phyloP scores from a whole-genome alignment of 2,888 invertebrate species.

The Chalcosyrphus nemorum region DNA sequence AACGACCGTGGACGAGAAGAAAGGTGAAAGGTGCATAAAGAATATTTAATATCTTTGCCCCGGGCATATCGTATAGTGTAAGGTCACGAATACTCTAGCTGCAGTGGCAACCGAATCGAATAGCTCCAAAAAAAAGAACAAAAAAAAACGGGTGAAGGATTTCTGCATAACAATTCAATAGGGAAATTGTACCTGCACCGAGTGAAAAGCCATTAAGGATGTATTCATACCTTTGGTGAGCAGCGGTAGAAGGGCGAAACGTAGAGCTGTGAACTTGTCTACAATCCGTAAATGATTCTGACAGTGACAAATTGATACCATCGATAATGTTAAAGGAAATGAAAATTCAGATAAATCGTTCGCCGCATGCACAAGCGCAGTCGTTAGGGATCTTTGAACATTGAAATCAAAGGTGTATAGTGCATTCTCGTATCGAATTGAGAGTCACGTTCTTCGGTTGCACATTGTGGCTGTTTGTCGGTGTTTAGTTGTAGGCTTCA shows the following conservation, averaged over 20 bases:
- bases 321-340: conserved; percentile 44
- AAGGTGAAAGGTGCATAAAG: conserved; percentile 10
- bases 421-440: conserved; percentile 16
- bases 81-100: conserved; percentile 24
- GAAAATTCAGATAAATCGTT: conserved; percentile 42
- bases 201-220: conserved; percentile 28
- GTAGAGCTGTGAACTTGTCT: conserved; percentile 29
- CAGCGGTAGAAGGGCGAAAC: neutral
- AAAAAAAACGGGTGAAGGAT: conserved; percentile 44
- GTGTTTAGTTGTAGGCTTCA: neutral
- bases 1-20: neutral
- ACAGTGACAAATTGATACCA: conserved; percentile 61
- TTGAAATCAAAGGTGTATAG: neutral
- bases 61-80: neutral
- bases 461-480: neutral
- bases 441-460: conserved; percentile 18
- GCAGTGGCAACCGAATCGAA: conserved; percentile 14
- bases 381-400: neutral
- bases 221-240: neutral
- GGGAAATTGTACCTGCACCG: conserved; percentile 22
- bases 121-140: neutral
- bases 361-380: conserved; percentile 28
- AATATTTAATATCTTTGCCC: conserved; percentile 41
- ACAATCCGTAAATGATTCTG: conserved; percentile 38
- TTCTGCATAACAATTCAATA: conserved; percentile 49